Conservation (phyloP, 2,113 vertebrate genomes). For the Dipodomys spectabilis region DNA sequence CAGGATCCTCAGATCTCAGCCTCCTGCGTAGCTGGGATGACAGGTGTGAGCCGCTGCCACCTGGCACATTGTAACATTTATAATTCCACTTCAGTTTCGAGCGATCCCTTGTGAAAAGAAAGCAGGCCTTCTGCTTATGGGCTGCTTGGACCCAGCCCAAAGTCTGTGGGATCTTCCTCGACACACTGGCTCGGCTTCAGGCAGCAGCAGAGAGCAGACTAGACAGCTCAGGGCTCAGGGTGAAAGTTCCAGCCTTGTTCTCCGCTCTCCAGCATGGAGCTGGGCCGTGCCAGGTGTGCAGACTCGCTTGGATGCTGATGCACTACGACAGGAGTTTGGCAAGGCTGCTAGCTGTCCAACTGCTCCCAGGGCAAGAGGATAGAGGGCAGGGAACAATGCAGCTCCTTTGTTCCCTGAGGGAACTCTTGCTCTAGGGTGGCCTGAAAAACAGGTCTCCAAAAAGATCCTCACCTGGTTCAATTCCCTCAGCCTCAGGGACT, state of each 20-base stretch:
- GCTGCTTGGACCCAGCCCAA: constrained; percentile 28
- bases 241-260: neutral
- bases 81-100: neutral
- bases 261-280: constrained; percentile 1
- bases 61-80: constrained; percentile 28
- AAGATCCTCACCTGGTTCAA: no score
- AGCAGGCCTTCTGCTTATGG: constrained; percentile 23
- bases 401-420: neutral
- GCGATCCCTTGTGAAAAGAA: constrained; percentile 37
- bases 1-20: no score
- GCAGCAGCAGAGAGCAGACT: constrained; percentile 42
- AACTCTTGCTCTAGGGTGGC: neutral
- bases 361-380: neutral
- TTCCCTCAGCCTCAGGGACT: neutral
- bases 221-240: neutral
- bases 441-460: neutral
- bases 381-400: neutral
- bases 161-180: constrained; percentile 46
- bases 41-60: no score
- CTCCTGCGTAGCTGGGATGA: no score
- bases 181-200: constrained; percentile 52
- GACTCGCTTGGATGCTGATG: neutral
- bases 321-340: neutral
- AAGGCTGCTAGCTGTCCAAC: neutral
- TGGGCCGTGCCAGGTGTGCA: constrained; percentile 7